Evolutionary conservation across 2,797 vertebrate species (phyloP).

Genomic region (Leptodactylus fallax): DNA sequence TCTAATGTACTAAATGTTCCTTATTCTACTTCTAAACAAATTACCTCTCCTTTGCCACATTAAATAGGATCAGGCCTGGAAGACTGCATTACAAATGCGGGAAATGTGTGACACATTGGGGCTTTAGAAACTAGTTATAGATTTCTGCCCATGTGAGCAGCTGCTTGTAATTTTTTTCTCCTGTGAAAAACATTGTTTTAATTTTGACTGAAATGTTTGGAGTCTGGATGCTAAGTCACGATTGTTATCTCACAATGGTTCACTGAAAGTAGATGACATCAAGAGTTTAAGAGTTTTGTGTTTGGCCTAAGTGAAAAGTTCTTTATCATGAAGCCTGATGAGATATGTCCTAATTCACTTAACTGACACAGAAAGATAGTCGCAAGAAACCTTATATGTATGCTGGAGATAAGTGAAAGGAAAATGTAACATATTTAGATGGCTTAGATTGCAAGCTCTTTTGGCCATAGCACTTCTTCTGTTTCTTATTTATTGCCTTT

Average conservation of each 20-base stretch:
- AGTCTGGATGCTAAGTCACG: not conserved
- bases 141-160: constrained; percentile 4
- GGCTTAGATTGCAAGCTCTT: constrained; percentile 14
- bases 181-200: constrained; percentile 22
- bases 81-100: constrained; percentile 28
- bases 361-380: not conserved
- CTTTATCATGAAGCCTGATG: not conserved
- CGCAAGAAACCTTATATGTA: not conserved
- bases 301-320: constrained; percentile 26
- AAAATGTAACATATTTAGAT: constrained; percentile 7
- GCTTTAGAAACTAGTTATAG: constrained; percentile 15
- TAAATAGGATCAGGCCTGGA: constrained; percentile 2
- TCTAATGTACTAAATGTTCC: constrained; percentile 20
- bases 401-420: not conserved
- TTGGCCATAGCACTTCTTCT: not conserved
- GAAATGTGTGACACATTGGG: not conserved
- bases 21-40: constrained; percentile 37
- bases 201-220: constrained; percentile 37
- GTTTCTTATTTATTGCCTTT: not conserved
- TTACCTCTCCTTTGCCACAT: constrained; percentile 26
- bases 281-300: constrained; percentile 33
- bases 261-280: constrained; percentile 36
- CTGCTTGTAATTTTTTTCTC: constrained; percentile 28
- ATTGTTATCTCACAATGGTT: constrained; percentile 42
- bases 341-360: constrained; percentile 31